Conservation (phyloP, 2,888 invertebrate species). For the Leptinotarsa tumamoca region DNA sequence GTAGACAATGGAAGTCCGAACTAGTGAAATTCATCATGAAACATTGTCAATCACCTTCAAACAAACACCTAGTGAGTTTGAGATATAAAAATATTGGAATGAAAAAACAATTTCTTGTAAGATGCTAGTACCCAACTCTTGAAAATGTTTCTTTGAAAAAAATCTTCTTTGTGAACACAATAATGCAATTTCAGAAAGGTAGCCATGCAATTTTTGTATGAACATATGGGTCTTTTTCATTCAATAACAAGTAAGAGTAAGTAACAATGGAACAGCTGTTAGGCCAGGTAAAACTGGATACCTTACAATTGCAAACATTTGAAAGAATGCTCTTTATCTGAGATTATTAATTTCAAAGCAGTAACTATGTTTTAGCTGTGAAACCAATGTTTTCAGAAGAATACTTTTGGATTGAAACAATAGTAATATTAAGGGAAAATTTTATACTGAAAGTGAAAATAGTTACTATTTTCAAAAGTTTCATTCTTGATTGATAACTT, state of each 20-base stretch:
- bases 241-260: conserved; percentile 9
- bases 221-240: conserved; percentile 9
- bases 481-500: no score
- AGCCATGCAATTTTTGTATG: background rate
- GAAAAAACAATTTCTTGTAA: background rate
- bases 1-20: no score
- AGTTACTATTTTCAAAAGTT: no score
- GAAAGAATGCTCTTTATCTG: background rate
- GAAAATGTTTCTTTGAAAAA: background rate
- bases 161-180: background rate
- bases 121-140: background rate
- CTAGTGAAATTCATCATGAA: no score
- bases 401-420: no score
- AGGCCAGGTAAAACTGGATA: background rate
- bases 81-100: no score
- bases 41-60: no score
- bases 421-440: no score
- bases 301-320: background rate
- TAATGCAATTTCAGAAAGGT: background rate
- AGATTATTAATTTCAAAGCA: background rate
- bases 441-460: no score
- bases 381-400: no score
- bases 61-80: no score
- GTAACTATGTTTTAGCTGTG: no score
- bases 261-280: conserved; percentile 30